Conservation (phyloP, 2,797 vertebrate species). For the Artibeus lituratus region DNA sequence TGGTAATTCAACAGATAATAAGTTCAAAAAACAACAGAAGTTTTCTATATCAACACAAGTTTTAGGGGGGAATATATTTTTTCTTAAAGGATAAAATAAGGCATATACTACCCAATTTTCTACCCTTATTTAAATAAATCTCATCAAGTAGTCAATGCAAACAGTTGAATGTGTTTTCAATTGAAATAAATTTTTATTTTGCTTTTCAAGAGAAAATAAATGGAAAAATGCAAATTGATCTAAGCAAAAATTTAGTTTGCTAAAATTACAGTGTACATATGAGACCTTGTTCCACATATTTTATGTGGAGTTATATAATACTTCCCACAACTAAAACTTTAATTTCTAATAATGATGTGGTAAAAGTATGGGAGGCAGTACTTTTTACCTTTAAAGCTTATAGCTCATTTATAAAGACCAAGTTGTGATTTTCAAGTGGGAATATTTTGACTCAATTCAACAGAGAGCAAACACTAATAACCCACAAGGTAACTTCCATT, state of each 20-base stretch:
- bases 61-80: background rate
- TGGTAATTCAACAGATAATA: constrained; percentile 28
- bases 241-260: background rate
- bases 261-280: background rate
- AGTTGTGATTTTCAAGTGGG: background rate
- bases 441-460: background rate
- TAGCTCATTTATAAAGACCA: background rate
- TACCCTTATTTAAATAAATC: constrained; percentile 14
- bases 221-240: background rate
- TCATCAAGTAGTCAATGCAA: background rate
- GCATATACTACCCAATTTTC: background rate
- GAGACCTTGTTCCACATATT: background rate
- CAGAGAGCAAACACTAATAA: background rate
- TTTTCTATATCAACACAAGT: background rate
- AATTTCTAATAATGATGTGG: background rate
- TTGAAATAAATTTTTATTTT: constrained; percentile 19
- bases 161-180: constrained; percentile 16
- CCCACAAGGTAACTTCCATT: background rate
- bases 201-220: background rate
- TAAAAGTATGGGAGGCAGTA: background rate
- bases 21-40: background rate
- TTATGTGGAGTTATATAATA: background rate
- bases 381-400: background rate
- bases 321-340: background rate
- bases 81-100: background rate